Evolutionary conservation across 2,888 invertebrate species (phyloP).

Genomic region (Pyrocoelia pectoralis): DNA sequence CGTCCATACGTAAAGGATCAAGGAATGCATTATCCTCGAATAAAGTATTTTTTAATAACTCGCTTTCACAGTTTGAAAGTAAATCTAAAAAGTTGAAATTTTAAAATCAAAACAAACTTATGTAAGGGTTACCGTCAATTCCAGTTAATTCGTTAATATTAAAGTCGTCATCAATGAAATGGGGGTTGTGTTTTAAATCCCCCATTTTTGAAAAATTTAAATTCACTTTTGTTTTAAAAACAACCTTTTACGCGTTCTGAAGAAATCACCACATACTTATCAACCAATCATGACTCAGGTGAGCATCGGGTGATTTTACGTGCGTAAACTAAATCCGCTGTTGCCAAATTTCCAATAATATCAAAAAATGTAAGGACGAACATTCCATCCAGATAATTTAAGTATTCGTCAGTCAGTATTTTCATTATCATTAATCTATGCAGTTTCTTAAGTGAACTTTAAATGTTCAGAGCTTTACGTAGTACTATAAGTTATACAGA

Average conservation of each 20-base stretch:
- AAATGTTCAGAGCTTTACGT: too few species aligned
- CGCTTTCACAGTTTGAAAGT: conserved; percentile 72
- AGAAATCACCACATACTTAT: conserved; percentile 48
- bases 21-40: conserved; percentile 64
- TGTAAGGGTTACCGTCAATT: conserved; percentile 70
- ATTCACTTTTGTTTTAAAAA: conserved; percentile 29
- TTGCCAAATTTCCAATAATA: conserved; percentile 13
- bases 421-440: too few species aligned
- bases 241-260: conserved; percentile 39
- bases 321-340: conserved; percentile 48
- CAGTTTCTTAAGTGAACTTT: too few species aligned
- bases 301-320: conserved; percentile 70
- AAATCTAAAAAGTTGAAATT: conserved; percentile 64
- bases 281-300: conserved; percentile 66
- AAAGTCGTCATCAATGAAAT: conserved; percentile 66
- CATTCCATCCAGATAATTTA: background rate
- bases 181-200: conserved; percentile 52
- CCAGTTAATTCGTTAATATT: conserved; percentile 73
- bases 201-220: conserved; percentile 54
- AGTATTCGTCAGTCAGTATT: too few species aligned
- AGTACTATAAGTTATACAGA: too few species aligned
- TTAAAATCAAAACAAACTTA: background rate
- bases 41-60: conserved; percentile 65
- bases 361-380: too few species aligned
- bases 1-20: conserved; percentile 61